Conservation (phyloP, 2,888 invertebrate species). For the Rhodophaea formosa region DNA sequence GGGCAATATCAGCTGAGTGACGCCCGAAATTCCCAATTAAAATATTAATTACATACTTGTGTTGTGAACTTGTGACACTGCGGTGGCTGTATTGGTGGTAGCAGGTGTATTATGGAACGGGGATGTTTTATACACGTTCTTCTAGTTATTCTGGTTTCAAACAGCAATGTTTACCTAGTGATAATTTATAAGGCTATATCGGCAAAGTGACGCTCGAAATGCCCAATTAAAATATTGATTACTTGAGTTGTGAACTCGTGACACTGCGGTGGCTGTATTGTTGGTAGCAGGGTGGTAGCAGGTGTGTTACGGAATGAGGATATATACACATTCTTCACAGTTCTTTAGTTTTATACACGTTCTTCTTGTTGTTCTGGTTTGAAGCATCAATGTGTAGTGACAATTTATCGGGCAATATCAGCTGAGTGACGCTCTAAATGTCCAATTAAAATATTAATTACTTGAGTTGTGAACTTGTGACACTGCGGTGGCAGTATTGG, state of each 20-base stretch:
- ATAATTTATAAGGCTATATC: constrained; percentile 77
- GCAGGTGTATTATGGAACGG: constrained; percentile 35
- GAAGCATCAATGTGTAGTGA: constrained; percentile 38
- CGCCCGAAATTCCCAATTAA: constrained; percentile 79
- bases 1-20: constrained; percentile 75
- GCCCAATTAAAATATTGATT: constrained; percentile 69
- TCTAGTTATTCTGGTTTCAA: too few relatives aligned
- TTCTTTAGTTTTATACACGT: too few relatives aligned
- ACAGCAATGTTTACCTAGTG: too few relatives aligned
- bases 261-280: too few relatives aligned
- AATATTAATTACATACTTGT: constrained; percentile 80
- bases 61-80: constrained; percentile 65
- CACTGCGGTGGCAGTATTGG: too few relatives aligned
- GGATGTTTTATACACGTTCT: not conserved
- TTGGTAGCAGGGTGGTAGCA: too few relatives aligned
- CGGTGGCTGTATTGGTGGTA: too few relatives aligned
- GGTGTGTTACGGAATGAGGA: too few relatives aligned
- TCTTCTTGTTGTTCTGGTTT: too few relatives aligned
- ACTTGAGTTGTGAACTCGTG: too few relatives aligned
- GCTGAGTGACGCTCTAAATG: constrained; percentile 74
- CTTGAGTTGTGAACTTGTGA: constrained; percentile 68
- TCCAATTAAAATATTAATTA: constrained; percentile 81
- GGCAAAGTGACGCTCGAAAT: constrained; percentile 74
- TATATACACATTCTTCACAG: too few relatives aligned
- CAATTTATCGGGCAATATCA: constrained; percentile 77